Conservation (phyloP, 1,140 invertebrate genomes). For the Drosophila kanapiae region DNA sequence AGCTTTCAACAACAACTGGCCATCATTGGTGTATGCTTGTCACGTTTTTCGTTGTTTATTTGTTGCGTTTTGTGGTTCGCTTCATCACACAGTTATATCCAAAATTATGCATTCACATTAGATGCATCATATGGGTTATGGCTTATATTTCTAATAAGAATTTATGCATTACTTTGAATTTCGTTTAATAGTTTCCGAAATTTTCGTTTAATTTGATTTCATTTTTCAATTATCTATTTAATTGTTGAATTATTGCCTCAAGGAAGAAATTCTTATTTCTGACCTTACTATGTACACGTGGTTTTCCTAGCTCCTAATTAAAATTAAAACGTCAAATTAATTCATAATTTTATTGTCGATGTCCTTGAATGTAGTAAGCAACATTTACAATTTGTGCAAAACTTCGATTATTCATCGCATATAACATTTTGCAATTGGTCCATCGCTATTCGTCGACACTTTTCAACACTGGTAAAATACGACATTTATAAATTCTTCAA, state of each 20-base stretch:
- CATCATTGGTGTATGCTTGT: constrained; percentile 5
- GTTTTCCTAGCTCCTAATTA: neutral
- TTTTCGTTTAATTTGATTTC: neutral
- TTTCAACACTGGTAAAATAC: neutral
- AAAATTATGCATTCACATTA: constrained; percentile 8
- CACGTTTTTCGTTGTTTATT: constrained; percentile 12
- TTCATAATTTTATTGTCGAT: neutral
- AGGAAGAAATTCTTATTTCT: neutral
- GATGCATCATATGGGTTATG: neutral
- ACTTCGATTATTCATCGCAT: constrained; percentile 1
- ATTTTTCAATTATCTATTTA: neutral
- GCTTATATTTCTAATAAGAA: neutral
- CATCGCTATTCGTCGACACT: neutral
- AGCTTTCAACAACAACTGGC: neutral
- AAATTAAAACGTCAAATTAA: neutral
- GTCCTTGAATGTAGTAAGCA: neutral
- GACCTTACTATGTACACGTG: neutral
- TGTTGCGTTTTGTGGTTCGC: neutral
- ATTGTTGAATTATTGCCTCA: neutral
- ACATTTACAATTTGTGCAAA: neutral
- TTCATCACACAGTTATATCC: neutral
- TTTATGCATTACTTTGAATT: neutral
- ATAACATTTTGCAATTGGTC: neutral
- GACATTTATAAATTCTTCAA: neutral
- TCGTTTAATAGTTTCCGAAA: neutral